A percentile compares a stretch with the other conserved stretches of the same genome.
Conservation (phyloP, 1,140 invertebrate genomes). For the Delia radicum region DNA sequence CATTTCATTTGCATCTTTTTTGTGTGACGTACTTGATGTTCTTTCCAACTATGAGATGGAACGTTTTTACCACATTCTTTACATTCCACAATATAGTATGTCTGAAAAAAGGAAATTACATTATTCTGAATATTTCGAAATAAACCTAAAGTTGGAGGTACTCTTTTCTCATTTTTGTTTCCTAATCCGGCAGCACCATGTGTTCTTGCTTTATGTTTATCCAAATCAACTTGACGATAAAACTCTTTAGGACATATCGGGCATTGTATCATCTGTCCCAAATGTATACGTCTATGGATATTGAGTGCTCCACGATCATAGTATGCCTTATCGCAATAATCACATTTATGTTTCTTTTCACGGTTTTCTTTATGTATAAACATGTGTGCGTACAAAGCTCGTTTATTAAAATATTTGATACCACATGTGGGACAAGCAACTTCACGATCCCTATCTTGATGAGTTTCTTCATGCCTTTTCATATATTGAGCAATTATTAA, state of each 20-base stretch:
- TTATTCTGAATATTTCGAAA: no score
- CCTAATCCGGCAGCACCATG: no score
- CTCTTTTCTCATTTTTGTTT: no score
- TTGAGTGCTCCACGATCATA: constrained; percentile 1
- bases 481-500: no score
- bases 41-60: no score
- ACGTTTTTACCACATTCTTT: no score
- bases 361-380: constrained; percentile 14
- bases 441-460: background rate
- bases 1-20: no score
- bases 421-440: background rate
- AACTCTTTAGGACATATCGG: constrained; percentile 16
- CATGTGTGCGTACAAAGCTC: background rate
- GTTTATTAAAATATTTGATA: background rate
- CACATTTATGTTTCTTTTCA: constrained; percentile 6
- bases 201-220: constrained; percentile 8
- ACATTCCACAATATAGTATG: no score
- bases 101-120: no score
- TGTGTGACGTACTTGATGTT: no score
- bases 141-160: no score
- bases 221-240: constrained; percentile 10
- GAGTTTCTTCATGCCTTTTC: constrained; percentile 3
- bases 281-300: constrained; percentile 16
- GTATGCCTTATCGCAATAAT: constrained; percentile 20
- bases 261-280: constrained; percentile 3